Percentiles rank a stretch among this genome's conserved stretches.
These are phyloP conservation scores for Zeugodacus cucurbitae DNA, from an alignment of 1,140 invertebrate genomes.

Conservation along the genomic window DNA sequence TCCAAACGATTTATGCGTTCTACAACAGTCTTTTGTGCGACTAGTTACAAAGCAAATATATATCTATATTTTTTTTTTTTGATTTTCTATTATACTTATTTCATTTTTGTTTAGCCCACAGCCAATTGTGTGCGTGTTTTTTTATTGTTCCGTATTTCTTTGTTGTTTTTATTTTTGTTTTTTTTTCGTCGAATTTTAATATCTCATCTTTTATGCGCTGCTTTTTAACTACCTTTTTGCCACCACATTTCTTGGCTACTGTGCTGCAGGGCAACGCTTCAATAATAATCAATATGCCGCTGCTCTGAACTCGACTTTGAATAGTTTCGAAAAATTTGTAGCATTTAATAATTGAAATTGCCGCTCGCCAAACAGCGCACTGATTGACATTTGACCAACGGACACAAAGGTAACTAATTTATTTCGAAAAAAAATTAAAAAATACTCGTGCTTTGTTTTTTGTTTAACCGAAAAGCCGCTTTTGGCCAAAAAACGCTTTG, in stretches of 20 bases:
- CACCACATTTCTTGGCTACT: conserved; percentile 8
- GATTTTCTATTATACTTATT: not conserved
- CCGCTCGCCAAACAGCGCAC: not conserved
- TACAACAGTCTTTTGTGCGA: not conserved
- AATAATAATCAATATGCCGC: conserved; percentile 15
- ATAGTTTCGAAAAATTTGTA: conserved; percentile 26
- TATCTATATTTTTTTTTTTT: not conserved
- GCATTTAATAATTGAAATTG: conserved; percentile 23
- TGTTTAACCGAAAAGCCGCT: not conserved
- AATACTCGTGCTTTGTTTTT: not conserved
- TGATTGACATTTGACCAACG: conserved; percentile 28
- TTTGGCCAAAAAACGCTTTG: not conserved
- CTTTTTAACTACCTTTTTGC: conserved; percentile 8
- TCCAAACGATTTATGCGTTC: not conserved
- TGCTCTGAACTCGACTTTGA: not conserved
- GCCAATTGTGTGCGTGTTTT: not conserved
- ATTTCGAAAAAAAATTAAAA: no score
- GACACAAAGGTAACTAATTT: conserved; percentile 11
- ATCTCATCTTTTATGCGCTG: not conserved
- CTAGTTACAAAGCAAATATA: not conserved
- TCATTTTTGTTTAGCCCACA: not conserved
- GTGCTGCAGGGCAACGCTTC: conserved; percentile 15
- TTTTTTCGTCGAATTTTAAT: not conserved
- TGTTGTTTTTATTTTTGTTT: no score
- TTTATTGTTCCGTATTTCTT: not conserved